These are phyloP conservation scores for Gymnocypris eckloni DNA, from an alignment of 2,797 vertebrate genomes.

Conservation along the genomic window DNA sequence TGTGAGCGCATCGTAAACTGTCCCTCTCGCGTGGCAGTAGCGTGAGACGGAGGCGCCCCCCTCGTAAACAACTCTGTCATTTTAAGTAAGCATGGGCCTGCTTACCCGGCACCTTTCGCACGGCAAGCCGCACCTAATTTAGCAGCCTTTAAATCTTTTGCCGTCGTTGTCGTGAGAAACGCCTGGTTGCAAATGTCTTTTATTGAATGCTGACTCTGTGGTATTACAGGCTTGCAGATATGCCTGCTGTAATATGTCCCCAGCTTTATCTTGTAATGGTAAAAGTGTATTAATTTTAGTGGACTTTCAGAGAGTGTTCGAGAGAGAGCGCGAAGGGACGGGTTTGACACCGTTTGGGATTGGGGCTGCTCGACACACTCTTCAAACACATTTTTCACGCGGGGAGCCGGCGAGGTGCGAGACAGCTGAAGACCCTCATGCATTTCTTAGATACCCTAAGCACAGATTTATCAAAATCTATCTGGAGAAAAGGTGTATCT, in stretches of 20 bases:
- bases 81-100: constrained; percentile 83
- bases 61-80: constrained; percentile 86
- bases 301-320: constrained; percentile 72
- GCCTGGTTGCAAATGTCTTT: constrained; percentile 88
- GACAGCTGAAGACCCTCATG: constrained; percentile 72
- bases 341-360: constrained; percentile 85
- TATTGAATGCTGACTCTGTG: constrained; percentile 87
- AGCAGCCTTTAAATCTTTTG: constrained; percentile 87
- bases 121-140: constrained; percentile 83
- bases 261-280: constrained; percentile 87
- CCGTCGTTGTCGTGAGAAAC: constrained; percentile 83
- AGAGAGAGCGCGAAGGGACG: constrained; percentile 59
- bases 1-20: constrained; percentile 78
- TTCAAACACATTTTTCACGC: constrained; percentile 79
- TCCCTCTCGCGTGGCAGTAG: constrained; percentile 67
- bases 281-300: constrained; percentile 85
- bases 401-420: constrained; percentile 56
- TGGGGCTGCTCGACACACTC: constrained; percentile 74
- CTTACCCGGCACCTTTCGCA: constrained; percentile 85
- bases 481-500: constrained; percentile 69
- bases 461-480: constrained; percentile 79
- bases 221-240: constrained; percentile 86
- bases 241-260: constrained; percentile 84
- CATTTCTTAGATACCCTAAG: constrained; percentile 75
- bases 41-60: constrained; percentile 67